phyloP scores from a whole-genome alignment of 2,888 invertebrate genomes.

The Netelia melanura region DNA sequence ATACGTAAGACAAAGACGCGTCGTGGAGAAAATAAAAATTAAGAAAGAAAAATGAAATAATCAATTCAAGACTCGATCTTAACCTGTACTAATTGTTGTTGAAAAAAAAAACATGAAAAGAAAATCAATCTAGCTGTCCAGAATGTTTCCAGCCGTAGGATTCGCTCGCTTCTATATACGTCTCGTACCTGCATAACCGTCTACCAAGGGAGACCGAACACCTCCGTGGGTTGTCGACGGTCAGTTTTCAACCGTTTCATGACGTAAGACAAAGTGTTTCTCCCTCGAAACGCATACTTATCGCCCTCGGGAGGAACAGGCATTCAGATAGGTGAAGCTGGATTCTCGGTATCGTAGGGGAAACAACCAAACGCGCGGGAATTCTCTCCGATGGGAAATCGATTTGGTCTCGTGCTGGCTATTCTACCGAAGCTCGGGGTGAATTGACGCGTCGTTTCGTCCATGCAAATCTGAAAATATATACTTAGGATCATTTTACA shows the following conservation, averaged over 20 bases:
- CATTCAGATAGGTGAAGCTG: slow-evolving; percentile 68
- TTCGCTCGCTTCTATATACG: slow-evolving; percentile 5
- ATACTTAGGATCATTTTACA: too few species aligned
- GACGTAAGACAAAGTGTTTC: slow-evolving; percentile 69
- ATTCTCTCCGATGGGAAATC: slow-evolving; percentile 27
- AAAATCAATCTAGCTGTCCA: not conserved
- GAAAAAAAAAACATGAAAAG: slow-evolving; percentile 2
- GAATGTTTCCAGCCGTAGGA: too few species aligned
- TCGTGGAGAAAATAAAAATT: not conserved
- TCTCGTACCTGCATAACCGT: not conserved
- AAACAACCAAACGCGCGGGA: slow-evolving; percentile 5
- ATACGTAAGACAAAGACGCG: not conserved
- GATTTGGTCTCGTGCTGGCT: slow-evolving; percentile 18
- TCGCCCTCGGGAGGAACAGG: slow-evolving; percentile 74
- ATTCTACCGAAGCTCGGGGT: not conserved
- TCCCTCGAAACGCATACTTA: slow-evolving; percentile 74
- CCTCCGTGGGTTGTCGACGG: slow-evolving; percentile 47
- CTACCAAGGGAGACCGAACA: not conserved
- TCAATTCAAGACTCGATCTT: not conserved
- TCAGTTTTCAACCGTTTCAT: slow-evolving; percentile 59
- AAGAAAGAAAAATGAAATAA: not conserved
- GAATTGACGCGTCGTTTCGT: too few species aligned
- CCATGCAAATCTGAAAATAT: too few species aligned
- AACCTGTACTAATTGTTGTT: not conserved
- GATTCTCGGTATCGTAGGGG: slow-evolving; percentile 40